Base-by-base conservation (phyloP, 1,140 invertebrate species). In the Brachionus calyciflorus region DNA sequence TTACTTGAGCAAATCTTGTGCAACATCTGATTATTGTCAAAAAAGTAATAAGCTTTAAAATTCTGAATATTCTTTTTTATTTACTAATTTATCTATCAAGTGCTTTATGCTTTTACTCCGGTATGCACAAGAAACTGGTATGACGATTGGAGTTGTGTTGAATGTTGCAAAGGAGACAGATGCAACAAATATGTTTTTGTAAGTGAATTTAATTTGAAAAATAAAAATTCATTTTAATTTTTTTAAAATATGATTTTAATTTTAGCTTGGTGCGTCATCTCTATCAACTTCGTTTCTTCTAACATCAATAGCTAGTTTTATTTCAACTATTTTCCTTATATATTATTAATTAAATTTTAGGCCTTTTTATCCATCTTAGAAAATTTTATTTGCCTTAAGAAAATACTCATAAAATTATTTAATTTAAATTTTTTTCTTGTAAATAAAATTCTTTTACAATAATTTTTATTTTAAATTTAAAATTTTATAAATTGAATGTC, bases 111-210 rank as follows among this genome's bases (percentile, higher is more conserved):
- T 28, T 76, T 76, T 10, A 53, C 76, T 5, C 41, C 76, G 9
- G 28, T 89, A 78, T 98, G 95, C 82, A 93, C 93, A 19, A 89
- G 95, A 81, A 93, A 98, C 81, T 97, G 93, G 93, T 99, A 96
- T 81, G 90, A 94, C 81, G 95, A 98, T 86, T 98, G 95, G 96
- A 89, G 91, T 78, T 98, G 95, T 87, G 91, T 91, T 0, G 94
- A 98, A 84, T 99, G 95, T 85, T 99, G 95, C 84, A 90, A 91
- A 81, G 96, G 95, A 49, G 95, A 98, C 85, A 87, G 93, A 77
- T 99, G 95, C 84, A 98, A 98, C 84, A 98, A 94, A 84, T 98
- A 91, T 84, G 90, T 96, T 26, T 93, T 96, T 81, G 94, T 98
- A 88, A 92, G 92, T n/a, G n/a, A n/a, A 89, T 76, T 69, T 76